Evolutionary conservation across 2,113 vertebrate species (phyloP).

Genomic region (Zapus hudsonius): DNA sequence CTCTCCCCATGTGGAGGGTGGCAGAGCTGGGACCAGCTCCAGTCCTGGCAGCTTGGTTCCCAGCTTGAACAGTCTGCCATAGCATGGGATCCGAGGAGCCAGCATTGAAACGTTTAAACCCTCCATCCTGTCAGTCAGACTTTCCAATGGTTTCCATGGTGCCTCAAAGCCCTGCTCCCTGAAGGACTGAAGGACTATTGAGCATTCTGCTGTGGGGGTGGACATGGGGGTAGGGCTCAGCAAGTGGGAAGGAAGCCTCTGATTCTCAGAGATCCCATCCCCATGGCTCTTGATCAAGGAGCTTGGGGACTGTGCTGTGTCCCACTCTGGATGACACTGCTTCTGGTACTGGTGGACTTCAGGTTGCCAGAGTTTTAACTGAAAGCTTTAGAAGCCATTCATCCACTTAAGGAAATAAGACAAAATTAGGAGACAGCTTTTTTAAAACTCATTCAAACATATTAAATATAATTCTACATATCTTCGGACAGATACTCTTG

Average conservation of each 20-base stretch:
- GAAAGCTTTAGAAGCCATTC: not conserved
- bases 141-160: not conserved
- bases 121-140: not conserved
- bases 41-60: not conserved
- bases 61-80: not conserved
- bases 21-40: not conserved
- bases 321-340: too few relatives aligned
- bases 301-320: fast-evolving
- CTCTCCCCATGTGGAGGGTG: fast-evolving
- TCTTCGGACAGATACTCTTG: not conserved
- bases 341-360: fast-evolving
- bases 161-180: not conserved
- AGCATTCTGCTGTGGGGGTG: not conserved
- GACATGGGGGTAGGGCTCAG: not conserved
- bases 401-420: not conserved
- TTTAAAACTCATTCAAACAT: not conserved
- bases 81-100: not conserved
- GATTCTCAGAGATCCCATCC: fast-evolving
- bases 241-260: fast-evolving
- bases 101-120: not conserved
- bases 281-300: not conserved
- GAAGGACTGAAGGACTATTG: not conserved
- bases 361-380: not conserved
- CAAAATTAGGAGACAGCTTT: not conserved
- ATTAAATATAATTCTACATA: not conserved